Evolutionary conservation across 2,888 invertebrate species (phyloP).

Genomic region (Agrypnus murinus): DNA sequence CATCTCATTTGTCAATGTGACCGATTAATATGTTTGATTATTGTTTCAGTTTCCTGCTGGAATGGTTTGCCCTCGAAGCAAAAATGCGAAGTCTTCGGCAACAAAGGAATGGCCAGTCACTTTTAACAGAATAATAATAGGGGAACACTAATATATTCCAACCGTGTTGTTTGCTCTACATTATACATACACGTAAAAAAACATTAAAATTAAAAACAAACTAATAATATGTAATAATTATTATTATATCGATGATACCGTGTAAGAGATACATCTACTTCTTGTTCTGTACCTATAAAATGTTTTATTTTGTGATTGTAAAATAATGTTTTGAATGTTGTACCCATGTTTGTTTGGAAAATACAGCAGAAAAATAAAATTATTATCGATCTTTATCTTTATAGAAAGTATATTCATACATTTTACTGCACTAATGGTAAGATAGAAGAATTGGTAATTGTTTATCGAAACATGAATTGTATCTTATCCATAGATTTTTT

Average conservation of each 20-base stretch:
- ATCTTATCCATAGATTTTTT: too few species aligned
- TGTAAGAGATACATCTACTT: slow-evolving; percentile 7
- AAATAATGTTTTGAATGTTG: slow-evolving; percentile 43
- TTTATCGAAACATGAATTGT: too few species aligned
- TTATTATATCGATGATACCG: neutral
- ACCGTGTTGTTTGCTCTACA: neutral
- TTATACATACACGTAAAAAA: neutral
- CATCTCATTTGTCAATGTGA: too few species aligned
- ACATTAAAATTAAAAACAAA: neutral
- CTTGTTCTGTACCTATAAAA: slow-evolving; percentile 3
- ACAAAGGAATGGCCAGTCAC: slow-evolving; percentile 13
- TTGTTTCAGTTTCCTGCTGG: slow-evolving; percentile 58
- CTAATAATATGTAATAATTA: neutral
- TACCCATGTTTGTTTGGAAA: slow-evolving; percentile 37
- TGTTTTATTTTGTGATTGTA: slow-evolving; percentile 24
- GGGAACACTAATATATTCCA: neutral
- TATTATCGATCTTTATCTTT: slow-evolving; percentile 37
- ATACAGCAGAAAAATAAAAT: slow-evolving; percentile 35
- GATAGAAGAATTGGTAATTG: too few species aligned
- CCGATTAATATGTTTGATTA: too few species aligned
- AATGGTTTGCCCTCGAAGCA: slow-evolving; percentile 60
- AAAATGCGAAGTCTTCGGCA: slow-evolving; percentile 56
- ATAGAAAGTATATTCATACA: too few species aligned
- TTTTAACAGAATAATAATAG: neutral
- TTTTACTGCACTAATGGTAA: too few species aligned